Evolutionary conservation across 2,113 vertebrate species (phyloP).

Genomic region (Peromyscus californicus): DNA sequence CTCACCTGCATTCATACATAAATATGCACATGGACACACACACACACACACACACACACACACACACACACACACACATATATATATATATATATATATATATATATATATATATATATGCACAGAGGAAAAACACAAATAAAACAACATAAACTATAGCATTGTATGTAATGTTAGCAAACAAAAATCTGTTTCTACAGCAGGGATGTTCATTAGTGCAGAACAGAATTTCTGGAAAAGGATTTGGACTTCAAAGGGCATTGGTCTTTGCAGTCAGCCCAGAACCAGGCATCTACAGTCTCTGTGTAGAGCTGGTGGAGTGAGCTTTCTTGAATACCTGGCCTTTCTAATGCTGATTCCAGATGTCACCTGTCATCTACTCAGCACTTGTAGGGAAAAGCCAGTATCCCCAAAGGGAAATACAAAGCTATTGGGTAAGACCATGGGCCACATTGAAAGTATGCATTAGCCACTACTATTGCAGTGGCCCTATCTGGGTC

Average conservation of each 20-base stretch:
- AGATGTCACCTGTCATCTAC: background rate
- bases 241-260: background rate
- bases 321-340: background rate
- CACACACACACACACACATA: background rate
- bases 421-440: background rate
- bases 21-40: background rate
- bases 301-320: no score
- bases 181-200: background rate
- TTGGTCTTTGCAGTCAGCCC: background rate
- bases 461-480: background rate
- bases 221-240: background rate
- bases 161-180: background rate
- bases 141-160: background rate
- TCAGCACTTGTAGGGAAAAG: background rate
- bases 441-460: background rate
- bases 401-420: background rate
- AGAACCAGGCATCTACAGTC: no score
- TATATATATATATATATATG: no score
- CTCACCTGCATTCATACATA: no score
- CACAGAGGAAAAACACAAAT: background rate
- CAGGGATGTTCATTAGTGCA: background rate
- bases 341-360: background rate
- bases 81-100: no score
- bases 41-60: background rate
- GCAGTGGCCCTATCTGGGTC: fast-evolving